A percentile compares a stretch with the other conserved stretches of the same genome.
Conservation (phyloP, 1,140 invertebrate species). For the Microplitis demolitor region DNA sequence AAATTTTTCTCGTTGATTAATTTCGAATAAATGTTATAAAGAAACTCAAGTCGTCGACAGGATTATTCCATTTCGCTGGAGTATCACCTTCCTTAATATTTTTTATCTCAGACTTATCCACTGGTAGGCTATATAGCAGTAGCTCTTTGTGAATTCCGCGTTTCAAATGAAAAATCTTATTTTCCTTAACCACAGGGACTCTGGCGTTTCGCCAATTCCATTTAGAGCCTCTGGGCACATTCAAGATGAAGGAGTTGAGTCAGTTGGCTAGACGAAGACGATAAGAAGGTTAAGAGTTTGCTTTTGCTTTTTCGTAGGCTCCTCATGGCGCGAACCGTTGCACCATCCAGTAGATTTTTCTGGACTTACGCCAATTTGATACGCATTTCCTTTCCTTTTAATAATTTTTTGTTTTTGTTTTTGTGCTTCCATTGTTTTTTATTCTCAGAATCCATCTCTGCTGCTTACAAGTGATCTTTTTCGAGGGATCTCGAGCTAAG, state of each 20-base stretch:
- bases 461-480: background rate
- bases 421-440: background rate
- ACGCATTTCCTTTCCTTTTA: conserved; percentile 5
- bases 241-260: conserved; percentile 24
- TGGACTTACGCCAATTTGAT: conserved; percentile 38
- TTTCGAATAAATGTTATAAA: background rate
- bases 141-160: conserved; percentile 31
- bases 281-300: conserved; percentile 15
- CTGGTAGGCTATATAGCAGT: background rate
- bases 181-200: conserved; percentile 33
- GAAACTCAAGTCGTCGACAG: background rate
- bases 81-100: conserved; percentile 7
- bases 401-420: background rate
- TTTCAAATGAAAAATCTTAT: conserved; percentile 41
- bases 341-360: conserved; percentile 24
- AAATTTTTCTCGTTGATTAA: background rate
- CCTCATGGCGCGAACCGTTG: conserved; percentile 24
- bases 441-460: background rate
- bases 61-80: background rate
- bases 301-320: conserved; percentile 13
- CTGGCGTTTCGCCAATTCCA: conserved; percentile 37
- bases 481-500: background rate
- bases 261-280: conserved; percentile 9
- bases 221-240: conserved; percentile 33
- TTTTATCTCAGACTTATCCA: conserved; percentile 13